Evolutionary conservation across 2,113 vertebrate species (phyloP).

Genomic region (Psophia crepitans): DNA sequence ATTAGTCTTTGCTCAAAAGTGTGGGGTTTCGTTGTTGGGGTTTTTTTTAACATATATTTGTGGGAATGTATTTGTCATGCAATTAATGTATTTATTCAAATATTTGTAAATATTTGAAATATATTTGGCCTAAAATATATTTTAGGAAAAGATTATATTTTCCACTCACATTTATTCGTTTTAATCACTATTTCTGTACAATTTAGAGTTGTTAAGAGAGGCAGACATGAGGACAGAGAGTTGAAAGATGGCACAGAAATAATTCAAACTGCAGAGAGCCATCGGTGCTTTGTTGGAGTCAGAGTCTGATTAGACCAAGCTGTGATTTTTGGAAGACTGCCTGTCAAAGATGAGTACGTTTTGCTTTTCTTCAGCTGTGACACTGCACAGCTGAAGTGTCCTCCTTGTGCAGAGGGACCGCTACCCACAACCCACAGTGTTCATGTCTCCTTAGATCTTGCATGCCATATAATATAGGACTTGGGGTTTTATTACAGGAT

Average conservation of each 20-base stretch:
- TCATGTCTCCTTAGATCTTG: background rate
- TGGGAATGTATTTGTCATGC: background rate
- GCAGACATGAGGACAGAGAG: background rate
- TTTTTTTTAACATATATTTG: background rate
- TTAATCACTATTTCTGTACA: background rate
- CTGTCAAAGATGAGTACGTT: background rate
- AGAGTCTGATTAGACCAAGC: background rate
- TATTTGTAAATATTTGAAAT: background rate
- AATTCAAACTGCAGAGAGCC: background rate
- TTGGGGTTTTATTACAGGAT: background rate
- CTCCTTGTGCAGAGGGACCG: background rate
- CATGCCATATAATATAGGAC: background rate
- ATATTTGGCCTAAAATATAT: background rate
- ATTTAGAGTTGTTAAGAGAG: background rate
- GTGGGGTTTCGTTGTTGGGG: too few relatives aligned
- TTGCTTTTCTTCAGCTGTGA: background rate
- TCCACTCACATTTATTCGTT: background rate
- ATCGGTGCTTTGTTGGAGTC: background rate
- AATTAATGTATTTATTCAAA: background rate
- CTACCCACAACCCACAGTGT: background rate
- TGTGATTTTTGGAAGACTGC: background rate
- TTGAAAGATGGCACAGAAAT: background rate
- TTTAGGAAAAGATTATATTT: background rate
- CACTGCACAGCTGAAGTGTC: background rate
- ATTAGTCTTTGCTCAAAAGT: background rate